phyloP scores from a whole-genome alignment of 2,888 invertebrate species.

The Eilema depressum region DNA sequence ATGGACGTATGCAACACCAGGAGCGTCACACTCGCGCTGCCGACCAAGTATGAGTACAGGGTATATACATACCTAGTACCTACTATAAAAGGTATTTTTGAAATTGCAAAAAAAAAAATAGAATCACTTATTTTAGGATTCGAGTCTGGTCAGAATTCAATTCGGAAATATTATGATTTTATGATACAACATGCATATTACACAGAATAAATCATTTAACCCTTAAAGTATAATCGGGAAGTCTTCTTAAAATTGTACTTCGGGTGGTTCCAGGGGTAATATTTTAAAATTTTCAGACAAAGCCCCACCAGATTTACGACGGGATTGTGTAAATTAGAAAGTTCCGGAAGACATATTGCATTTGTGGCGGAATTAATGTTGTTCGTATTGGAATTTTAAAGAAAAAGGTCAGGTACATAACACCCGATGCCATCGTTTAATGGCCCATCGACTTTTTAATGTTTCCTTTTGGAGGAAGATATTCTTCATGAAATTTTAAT shows the following conservation, averaged over 20 bases:
- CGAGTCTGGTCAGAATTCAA: not conserved
- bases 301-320: constrained; percentile 73
- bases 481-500: not conserved
- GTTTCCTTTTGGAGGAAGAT: not conserved
- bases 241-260: constrained; percentile 56
- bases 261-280: constrained; percentile 60
- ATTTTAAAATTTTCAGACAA: constrained; percentile 76
- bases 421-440: not conserved
- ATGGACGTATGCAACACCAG: too few species aligned
- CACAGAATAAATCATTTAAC: constrained; percentile 69
- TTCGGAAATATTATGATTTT: too few species aligned
- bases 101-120: too few species aligned
- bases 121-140: not conserved
- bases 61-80: too few species aligned
- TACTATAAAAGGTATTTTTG: too few species aligned
- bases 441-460: not conserved
- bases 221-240: constrained; percentile 62
- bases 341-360: constrained; percentile 73
- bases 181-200: constrained; percentile 32
- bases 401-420: constrained; percentile 10
- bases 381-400: constrained; percentile 41
- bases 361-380: constrained; percentile 61
- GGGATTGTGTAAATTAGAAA: constrained; percentile 80
- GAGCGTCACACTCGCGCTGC: too few species aligned
- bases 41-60: too few species aligned